Evolutionary conservation across 2,888 invertebrate species (phyloP).

Genomic region (Lycaena phlaeas): DNA sequence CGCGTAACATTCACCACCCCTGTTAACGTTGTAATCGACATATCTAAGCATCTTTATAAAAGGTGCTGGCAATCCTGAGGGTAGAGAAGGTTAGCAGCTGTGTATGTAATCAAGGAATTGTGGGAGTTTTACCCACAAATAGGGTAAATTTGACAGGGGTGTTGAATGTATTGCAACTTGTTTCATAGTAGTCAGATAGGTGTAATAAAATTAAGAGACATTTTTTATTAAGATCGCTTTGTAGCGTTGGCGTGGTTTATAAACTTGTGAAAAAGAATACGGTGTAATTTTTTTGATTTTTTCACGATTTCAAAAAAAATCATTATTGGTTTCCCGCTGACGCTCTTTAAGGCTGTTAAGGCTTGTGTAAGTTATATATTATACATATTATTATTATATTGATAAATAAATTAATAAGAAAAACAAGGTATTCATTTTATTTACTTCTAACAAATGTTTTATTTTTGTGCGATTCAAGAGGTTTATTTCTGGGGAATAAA

Average conservation of each 20-base stretch:
- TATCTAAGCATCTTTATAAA: background rate
- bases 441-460: slow-evolving; percentile 16
- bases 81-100: too few species aligned
- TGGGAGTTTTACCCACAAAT: too few species aligned
- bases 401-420: slow-evolving; percentile 73
- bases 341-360: slow-evolving; percentile 47
- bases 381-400: slow-evolving; percentile 72
- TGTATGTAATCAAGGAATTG: too few species aligned
- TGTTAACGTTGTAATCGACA: background rate
- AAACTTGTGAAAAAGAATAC: slow-evolving; percentile 20
- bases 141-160: too few species aligned
- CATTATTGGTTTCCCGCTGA: slow-evolving; percentile 23
- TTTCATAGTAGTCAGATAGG: slow-evolving; percentile 29
- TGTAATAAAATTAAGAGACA: slow-evolving; percentile 37
- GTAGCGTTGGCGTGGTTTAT: slow-evolving; percentile 28
- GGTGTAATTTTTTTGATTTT: slow-evolving; percentile 33
- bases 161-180: slow-evolving; percentile 14
- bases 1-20: background rate
- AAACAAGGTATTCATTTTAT: slow-evolving; percentile 31
- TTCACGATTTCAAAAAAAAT: slow-evolving; percentile 20
- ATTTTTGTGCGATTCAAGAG: too few species aligned
- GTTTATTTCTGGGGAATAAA: too few species aligned
- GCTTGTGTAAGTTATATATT: slow-evolving; percentile 56
- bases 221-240: slow-evolving; percentile 46
- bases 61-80: background rate